phyloP scores from a whole-genome alignment of 2,888 invertebrate species.

The Bombyx huttoni region DNA sequence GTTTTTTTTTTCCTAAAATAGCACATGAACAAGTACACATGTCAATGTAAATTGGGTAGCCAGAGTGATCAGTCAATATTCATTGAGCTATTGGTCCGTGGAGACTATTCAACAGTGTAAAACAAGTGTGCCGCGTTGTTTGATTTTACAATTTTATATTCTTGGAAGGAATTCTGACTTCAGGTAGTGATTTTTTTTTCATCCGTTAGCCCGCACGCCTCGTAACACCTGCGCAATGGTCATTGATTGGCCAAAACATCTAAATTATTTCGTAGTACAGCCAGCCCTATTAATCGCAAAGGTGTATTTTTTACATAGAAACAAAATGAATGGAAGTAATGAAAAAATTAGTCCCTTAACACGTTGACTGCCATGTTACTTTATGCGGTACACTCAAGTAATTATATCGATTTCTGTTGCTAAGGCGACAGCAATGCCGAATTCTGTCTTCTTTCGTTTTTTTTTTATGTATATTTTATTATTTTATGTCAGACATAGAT shows the following conservation, averaged over 20 bases:
- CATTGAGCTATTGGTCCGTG: background rate
- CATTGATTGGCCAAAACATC: background rate
- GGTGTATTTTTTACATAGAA: background rate
- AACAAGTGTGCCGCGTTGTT: conserved; percentile 40
- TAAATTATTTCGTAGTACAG: background rate
- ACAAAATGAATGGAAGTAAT: background rate
- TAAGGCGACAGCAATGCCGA: too few species aligned
- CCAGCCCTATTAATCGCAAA: background rate
- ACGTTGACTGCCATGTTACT: too few species aligned
- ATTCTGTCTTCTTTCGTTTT: too few species aligned
- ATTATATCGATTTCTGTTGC: too few species aligned
- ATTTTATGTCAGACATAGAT: too few species aligned
- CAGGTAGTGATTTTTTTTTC: conserved; percentile 52
- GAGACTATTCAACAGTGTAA: conserved; percentile 14
- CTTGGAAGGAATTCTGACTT: conserved; percentile 42
- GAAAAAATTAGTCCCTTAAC: too few species aligned
- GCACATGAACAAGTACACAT: too few species aligned
- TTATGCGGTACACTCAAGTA: too few species aligned
- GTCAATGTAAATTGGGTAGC: conserved; percentile 3
- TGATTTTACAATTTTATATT: conserved; percentile 59
- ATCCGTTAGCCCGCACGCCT: background rate
- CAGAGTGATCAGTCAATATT: conserved; percentile 3
- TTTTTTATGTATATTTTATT: too few species aligned
- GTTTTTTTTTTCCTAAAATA: too few species aligned
- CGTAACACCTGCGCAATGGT: conserved; percentile 5